Percentiles rank a stretch among this genome's conserved stretches.
These are phyloP conservation scores for Plectrocnemia conspersa DNA, from an alignment of 1,140 invertebrate genomes.

Conservation along the genomic window DNA sequence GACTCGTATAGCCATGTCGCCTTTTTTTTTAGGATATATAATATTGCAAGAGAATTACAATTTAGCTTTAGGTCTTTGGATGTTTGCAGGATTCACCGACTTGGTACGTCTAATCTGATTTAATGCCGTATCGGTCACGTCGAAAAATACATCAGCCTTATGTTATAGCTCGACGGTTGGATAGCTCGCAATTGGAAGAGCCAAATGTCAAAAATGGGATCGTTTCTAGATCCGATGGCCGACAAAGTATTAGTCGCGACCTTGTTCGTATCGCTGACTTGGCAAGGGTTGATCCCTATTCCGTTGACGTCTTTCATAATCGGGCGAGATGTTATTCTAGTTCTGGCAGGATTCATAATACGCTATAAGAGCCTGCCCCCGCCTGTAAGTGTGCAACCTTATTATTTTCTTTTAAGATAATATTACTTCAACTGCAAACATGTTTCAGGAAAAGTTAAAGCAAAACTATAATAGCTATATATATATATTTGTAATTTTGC, in stretches of 20 bases:
- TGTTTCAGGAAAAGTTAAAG: neutral
- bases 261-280: slow-evolving; percentile 81
- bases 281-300: slow-evolving; percentile 79
- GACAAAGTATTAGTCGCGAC: slow-evolving; percentile 92
- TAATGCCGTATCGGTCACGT: too few relatives aligned
- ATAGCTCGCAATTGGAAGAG: slow-evolving; percentile 88
- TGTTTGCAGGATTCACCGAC: slow-evolving; percentile 78
- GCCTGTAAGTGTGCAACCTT: slow-evolving; percentile 60
- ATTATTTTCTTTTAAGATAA: neutral
- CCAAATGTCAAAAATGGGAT: slow-evolving; percentile 88
- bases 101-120: slow-evolving; percentile 62
- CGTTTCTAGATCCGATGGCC: slow-evolving; percentile 95
- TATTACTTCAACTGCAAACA: neutral
- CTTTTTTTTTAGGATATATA: slow-evolving; percentile 79
- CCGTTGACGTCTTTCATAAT: slow-evolving; percentile 81
- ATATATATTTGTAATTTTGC: slow-evolving; percentile 40
- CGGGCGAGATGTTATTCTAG: slow-evolving; percentile 74
- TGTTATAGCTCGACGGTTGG: slow-evolving; percentile 84
- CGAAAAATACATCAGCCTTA: slow-evolving; percentile 41
- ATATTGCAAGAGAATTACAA: slow-evolving; percentile 72
- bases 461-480: slow-evolving; percentile 13
- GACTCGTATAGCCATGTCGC: slow-evolving; percentile 76
- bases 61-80: slow-evolving; percentile 67
- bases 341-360: slow-evolving; percentile 79
- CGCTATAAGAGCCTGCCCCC: slow-evolving; percentile 84